Conservation (phyloP, 2,113 vertebrate genomes). For the Austrofundulus limnaeus region DNA sequence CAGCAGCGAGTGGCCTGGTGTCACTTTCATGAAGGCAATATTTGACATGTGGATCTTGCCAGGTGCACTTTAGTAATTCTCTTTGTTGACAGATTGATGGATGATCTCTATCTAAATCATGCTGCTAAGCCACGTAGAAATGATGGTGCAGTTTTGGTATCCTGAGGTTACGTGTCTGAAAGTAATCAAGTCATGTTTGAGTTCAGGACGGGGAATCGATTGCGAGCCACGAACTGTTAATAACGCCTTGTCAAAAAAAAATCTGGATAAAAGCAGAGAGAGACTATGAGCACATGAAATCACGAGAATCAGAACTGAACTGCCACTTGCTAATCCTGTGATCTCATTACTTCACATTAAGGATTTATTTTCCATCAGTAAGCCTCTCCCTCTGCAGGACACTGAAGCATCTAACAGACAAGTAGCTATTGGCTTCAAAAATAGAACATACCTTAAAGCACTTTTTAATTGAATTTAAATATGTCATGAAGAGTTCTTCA, state of each 20-base stretch:
- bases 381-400: not conserved
- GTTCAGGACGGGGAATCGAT: not conserved
- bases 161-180: not conserved
- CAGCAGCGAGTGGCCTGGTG: not conserved
- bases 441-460: not conserved
- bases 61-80: not conserved
- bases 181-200: slow-evolving; percentile 4
- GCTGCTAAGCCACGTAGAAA: not conserved
- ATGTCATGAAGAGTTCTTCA: not conserved
- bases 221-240: not conserved
- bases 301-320: not conserved
- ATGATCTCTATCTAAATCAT: slow-evolving; percentile 1
- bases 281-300: not conserved
- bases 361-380: slow-evolving; percentile 24
- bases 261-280: not conserved
- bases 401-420: slow-evolving; percentile 18
- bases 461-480: not conserved
- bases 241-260: not conserved
- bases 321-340: slow-evolving; percentile 9
- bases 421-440: not conserved
- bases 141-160: not conserved
- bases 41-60: not conserved
- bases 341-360: slow-evolving; percentile 14
- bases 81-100: slow-evolving; percentile 9
- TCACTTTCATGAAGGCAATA: slow-evolving; percentile 1